Evolutionary conservation across 2,888 invertebrate genomes (phyloP).

Genomic region (Hartigia nigra): DNA sequence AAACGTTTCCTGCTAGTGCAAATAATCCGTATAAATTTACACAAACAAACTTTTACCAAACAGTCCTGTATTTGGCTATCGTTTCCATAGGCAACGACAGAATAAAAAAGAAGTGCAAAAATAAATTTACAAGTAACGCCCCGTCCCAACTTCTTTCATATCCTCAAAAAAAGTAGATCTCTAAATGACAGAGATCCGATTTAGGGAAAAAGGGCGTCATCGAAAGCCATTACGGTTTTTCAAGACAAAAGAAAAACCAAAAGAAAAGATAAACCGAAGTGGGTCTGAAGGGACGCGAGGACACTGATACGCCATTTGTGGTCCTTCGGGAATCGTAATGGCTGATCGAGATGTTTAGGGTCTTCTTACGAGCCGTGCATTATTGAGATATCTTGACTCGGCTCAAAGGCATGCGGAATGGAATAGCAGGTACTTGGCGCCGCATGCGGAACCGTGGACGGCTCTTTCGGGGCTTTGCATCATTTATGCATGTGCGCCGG

Average conservation of each 20-base stretch:
- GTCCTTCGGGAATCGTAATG: conserved; percentile 51
- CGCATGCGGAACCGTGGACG: conserved; percentile 39
- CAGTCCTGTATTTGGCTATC: neutral
- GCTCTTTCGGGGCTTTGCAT: conserved; percentile 53
- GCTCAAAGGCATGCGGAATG: conserved; percentile 24
- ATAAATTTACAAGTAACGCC: neutral
- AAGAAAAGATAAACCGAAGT: neutral
- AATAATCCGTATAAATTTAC: conserved; percentile 23
- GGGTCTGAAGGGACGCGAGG: conserved; percentile 26
- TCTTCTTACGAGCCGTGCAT: conserved; percentile 53
- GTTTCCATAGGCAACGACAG: neutral
- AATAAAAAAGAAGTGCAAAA: neutral
- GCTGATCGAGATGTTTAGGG: conserved; percentile 57
- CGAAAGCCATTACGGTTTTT: neutral
- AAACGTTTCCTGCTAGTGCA: conserved; percentile 24
- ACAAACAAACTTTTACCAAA: conserved; percentile 3
- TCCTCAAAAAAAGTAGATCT: neutral
- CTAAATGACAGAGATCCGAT: neutral
- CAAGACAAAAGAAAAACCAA: conserved; percentile 6
- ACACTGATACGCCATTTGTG: conserved; percentile 56
- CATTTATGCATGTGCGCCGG: conserved; percentile 56
- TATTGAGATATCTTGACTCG: conserved; percentile 51
- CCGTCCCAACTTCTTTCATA: neutral
- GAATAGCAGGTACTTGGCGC: conserved; percentile 21
- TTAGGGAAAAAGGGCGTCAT: neutral